These are phyloP conservation scores for Haliaeetus albicilla DNA, from an alignment of 2,797 vertebrate species.

Conservation along the genomic window DNA sequence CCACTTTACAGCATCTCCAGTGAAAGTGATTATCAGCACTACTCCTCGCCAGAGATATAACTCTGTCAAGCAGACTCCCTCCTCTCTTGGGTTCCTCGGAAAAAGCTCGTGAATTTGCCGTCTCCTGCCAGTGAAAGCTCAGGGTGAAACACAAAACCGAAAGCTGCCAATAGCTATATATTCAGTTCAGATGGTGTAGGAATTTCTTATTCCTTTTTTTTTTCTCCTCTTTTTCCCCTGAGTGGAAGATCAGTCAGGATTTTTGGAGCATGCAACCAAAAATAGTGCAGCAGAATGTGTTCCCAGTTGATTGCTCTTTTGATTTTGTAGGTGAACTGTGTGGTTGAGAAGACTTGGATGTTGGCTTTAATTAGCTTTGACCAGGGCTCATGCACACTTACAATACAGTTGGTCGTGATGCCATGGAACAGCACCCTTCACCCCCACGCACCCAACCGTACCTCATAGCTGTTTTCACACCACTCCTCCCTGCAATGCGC, in stretches of 20 bases:
- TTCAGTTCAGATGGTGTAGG: conserved; percentile 66
- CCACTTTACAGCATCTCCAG: conserved; percentile 66
- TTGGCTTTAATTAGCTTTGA: not conserved
- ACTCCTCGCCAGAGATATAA: conserved; percentile 66
- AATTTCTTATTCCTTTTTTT: conserved; percentile 18
- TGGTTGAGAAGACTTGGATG: not conserved
- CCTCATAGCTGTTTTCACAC: not conserved
- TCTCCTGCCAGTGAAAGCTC: conserved; percentile 64
- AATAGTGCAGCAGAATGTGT: not conserved
- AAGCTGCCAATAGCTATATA: conserved; percentile 66
- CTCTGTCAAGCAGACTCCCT: conserved; percentile 60
- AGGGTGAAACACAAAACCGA: conserved; percentile 60
- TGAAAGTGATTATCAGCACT: conserved; percentile 68
- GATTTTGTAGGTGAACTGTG: not conserved
- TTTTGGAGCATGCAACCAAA: not conserved
- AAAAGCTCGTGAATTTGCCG: conserved; percentile 48
- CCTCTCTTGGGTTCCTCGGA: conserved; percentile 48
- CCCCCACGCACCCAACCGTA: accelerated
- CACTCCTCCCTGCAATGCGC: not conserved
- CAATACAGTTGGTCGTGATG: not conserved
- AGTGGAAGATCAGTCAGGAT: conserved; percentile 34
- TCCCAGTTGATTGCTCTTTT: not conserved
- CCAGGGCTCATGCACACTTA: not conserved
- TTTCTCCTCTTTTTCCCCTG: not conserved
- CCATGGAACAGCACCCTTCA: not conserved